Base-by-base conservation (phyloP, 2,113 vertebrate genomes). In the Corythaeola cristata region DNA sequence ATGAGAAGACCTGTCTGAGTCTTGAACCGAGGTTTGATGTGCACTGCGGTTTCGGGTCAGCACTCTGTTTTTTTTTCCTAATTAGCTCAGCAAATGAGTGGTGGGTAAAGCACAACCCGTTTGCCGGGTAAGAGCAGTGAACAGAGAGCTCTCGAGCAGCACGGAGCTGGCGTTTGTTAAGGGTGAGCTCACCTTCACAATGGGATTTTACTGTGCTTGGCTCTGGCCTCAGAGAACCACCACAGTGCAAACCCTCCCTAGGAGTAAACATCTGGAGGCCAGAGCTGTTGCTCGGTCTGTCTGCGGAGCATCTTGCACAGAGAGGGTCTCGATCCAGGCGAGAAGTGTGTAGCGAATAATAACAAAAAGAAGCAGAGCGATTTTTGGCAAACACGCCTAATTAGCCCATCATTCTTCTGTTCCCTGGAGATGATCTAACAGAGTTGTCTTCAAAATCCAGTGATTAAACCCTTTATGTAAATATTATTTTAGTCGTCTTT, bases 401-500 rank as follows among this genome's bases (percentile, higher is more conserved):
- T 92, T 85, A 89, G 73, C 58, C 87, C 58, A 30, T 89, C 87
- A 18, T 88, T 94, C 52, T 84, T 87, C 62, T 49, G 75, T 49
- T 95, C 64, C 66, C 56, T 89, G 80, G 76, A 92, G 89, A 89
- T 83, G 77, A 90, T 63, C 69, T 92, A 58, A 84, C 21, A 35
- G 71, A 58, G 26, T 52, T 94, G 63, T 93, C 89, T 91, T 93
- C 87, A 93, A 89, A 91, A 93, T 62, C 62, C 77, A 78, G 74
- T 62, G 78, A 97, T 92, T 96, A 89, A 92, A 82, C 56, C 44
- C 47, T 78, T 82, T 88, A 91, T 81, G 66, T 85, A 97, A 96
- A 96, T 74, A 95, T 88, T 95, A 83, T 90, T 96, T 88, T 93
- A 93, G 74, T 87, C 6, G 6, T 95, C 86, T 95, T 91, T 93